These are phyloP conservation scores for Antennarius maculatus DNA, from an alignment of 2,797 vertebrate genomes.

Conservation along the genomic window DNA sequence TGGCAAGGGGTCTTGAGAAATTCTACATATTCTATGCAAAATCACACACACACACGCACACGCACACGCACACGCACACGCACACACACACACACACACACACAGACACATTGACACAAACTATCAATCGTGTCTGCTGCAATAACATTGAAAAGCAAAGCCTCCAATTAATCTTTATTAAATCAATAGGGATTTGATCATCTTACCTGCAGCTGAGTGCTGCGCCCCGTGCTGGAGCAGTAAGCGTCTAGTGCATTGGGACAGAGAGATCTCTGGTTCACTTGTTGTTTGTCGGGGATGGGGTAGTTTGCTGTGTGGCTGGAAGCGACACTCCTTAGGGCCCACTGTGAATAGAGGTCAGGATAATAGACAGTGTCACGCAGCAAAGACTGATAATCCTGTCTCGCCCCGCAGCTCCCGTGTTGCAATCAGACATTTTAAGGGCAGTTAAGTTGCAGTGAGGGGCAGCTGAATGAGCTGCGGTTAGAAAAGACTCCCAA, in stretches of 20 bases:
- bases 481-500: slow-evolving; percentile 83
- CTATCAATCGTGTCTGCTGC: slow-evolving; percentile 64
- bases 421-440: slow-evolving; percentile 79
- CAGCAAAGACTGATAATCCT: slow-evolving; percentile 85
- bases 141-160: slow-evolving; percentile 66
- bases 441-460: slow-evolving; percentile 85
- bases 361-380: slow-evolving; percentile 81
- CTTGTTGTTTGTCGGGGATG: slow-evolving; percentile 81
- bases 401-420: slow-evolving; percentile 76
- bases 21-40: neutral
- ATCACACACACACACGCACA: neutral
- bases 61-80: too few relatives aligned
- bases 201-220: slow-evolving; percentile 80
- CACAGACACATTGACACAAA: slow-evolving; percentile 52
- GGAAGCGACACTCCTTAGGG: slow-evolving; percentile 80
- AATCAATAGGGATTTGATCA: slow-evolving; percentile 75
- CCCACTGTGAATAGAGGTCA: slow-evolving; percentile 82
- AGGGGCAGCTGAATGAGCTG: slow-evolving; percentile 84
- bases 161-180: slow-evolving; percentile 75
- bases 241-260: slow-evolving; percentile 80
- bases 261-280: slow-evolving; percentile 79
- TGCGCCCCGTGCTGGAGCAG: slow-evolving; percentile 69
- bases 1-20: too few relatives aligned
- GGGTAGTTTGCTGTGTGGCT: slow-evolving; percentile 77
- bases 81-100: slow-evolving; percentile 12